Conservation (phyloP, 2,113 vertebrate species). For the Hucho hucho region DNA sequence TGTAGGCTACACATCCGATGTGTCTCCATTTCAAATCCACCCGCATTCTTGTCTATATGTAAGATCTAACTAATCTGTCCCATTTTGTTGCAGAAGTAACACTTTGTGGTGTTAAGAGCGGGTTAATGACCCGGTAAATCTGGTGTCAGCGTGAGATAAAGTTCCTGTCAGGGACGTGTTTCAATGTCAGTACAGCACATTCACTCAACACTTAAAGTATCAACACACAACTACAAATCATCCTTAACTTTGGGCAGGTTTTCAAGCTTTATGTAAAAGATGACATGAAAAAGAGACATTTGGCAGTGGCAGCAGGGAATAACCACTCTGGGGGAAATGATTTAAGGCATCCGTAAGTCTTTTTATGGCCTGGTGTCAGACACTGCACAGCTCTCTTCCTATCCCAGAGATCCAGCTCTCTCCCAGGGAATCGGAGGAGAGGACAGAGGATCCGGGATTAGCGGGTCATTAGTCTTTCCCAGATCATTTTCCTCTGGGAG, state of each 20-base stretch:
- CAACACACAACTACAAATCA: conserved; percentile 57
- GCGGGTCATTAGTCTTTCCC: conserved; percentile 3
- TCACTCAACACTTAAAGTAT: conserved; percentile 50
- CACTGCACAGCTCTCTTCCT: background rate
- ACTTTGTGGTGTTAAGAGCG: conserved; percentile 30
- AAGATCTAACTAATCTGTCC: conserved; percentile 14
- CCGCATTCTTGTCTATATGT: background rate
- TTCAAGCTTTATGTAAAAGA: conserved; percentile 49
- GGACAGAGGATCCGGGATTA: conserved; percentile 1
- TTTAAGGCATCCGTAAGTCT: conserved; percentile 43
- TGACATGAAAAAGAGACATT: conserved; percentile 48
- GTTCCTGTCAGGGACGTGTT: conserved; percentile 46
- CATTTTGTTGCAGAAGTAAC: conserved; percentile 34
- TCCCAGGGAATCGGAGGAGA: conserved; percentile 22
- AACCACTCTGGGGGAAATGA: conserved; percentile 32
- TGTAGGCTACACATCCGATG: no score
- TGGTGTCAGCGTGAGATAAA: conserved; percentile 46
- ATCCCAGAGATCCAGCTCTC: conserved; percentile 1
- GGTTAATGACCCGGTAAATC: conserved; percentile 48
- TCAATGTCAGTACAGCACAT: conserved; percentile 35
- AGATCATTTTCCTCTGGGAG: background rate
- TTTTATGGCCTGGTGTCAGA: conserved; percentile 43
- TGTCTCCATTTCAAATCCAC: no score
- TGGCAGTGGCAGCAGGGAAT: conserved; percentile 40
- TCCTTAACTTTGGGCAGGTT: conserved; percentile 39